Evolutionary conservation across 2,797 vertebrate genomes (phyloP), one percentile per base, ranked within the genome.

Genomic region (Pitangus sulphuratus): DNA sequence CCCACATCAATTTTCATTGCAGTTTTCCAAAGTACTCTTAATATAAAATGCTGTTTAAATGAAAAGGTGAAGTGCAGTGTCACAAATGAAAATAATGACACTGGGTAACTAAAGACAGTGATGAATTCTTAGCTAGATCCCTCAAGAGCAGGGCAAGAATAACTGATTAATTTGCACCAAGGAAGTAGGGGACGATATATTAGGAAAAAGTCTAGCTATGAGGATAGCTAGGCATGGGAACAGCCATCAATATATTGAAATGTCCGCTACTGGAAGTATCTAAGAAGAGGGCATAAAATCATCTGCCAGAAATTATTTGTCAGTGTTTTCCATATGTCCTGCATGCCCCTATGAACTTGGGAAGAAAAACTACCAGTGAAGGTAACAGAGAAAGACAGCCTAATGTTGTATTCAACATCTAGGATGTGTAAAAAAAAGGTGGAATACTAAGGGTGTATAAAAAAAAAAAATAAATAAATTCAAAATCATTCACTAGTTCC

Each of bases 361-460:
- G 69, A 91, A 78, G 28, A 95, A 95, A 95, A 95, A 22, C n/a
- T 78, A 62, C 37, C 30, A 50, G 37, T 40, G 53, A 93, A 91
- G 21, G n/a, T 42, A 91, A 84, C 53, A 77, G 70, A 81, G 45
- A 39, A 88, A 90, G 89, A 53, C 12, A 91, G 33, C 11, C 35
- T 84, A 42, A 84, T 71, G 17, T 42, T 25, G 10, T 71, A 84
- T 68, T 84, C 45, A 54, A 84, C 65, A 86, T 40, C 24, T 44
- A 83, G 21, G 15, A 60, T 70, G 22, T 75, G 20, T 64, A 81
- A 85, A 87, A 39, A 80, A 61, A 48, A 18, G 5, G 7, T 57
- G 12, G 91, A 92, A 68, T 44, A 10, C 15, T 79, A 80, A 62
- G 9, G 5, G 5, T 50, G 53, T 44, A 28, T 33, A 28, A 28